Evolutionary conservation across 2,888 invertebrate species (phyloP), one percentile per base, ranked within the genome.

Genomic region (Clitarchus hookeri): DNA sequence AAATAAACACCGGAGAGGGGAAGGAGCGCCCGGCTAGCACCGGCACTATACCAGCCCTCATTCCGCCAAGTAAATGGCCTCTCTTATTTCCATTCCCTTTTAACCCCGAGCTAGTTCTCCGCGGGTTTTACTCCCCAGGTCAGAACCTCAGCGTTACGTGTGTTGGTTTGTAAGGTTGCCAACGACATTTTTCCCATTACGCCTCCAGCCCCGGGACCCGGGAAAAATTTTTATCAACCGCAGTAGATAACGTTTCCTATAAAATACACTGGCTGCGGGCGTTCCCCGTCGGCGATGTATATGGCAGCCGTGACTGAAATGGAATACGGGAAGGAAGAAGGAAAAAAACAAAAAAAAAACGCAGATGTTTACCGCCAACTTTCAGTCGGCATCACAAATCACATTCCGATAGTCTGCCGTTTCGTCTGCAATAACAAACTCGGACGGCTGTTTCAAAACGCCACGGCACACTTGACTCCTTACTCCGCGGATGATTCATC

Each of bases 21-120:
- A 6, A 2, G 65, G 65, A 6, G 65, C 16, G 48, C 48, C 0
- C 1, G 36, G 12, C 65, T 65, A 23, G 65, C 65, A 65, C 65
- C 65, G 65, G 65, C 16, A 65, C 16, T 65, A 65, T 23, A 65
- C 65, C 8, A n/a, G 13, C 65, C 65, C 65, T 65, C 65, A 65
- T 65, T 65, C n/a, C 65, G n/a, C n/a, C 48, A 23, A n/a, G 65
- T 65, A 65, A 65, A 65, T 65, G n/a, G 65, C 65, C 65, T 65
- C 65, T 65, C 65, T n/a, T 65, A 65, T 65, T 65, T 65, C 65
- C 65, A 65, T 65, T 65, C 65, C 65, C 65, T 65, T 65, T 65
- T n/a, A 65, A 65, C 65, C 65, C 16, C 65, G 8, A 19, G n/a
- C 65, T 23, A n/a, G 8, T 23, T 8, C 65, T 65, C n/a, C 16